Conservation (phyloP, 1,140 invertebrate species). For the Harpegnathos saltator region DNA sequence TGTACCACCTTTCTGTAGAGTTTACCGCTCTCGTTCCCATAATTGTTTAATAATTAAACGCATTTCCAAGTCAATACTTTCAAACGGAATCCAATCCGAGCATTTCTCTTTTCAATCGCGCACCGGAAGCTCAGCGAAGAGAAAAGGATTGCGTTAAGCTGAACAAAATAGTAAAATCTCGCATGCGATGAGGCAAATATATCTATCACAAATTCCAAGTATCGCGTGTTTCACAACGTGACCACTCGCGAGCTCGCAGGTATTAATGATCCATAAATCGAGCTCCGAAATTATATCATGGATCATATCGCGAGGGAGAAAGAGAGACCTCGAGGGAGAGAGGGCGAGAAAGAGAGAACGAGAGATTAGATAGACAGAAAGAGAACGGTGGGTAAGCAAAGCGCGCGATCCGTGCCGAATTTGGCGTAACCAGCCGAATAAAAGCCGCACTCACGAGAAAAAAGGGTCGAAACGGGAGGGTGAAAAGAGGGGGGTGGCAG, state of each 20-base stretch:
- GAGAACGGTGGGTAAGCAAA: neutral
- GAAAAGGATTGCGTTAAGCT: no score
- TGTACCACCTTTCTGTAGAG: no score
- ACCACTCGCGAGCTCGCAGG: neutral
- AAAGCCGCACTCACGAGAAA: constrained; percentile 33
- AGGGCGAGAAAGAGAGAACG: no score
- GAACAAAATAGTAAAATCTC: no score
- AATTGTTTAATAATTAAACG: no score
- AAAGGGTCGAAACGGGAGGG: constrained; percentile 2
- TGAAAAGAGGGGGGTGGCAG: constrained; percentile 32
- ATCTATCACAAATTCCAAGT: neutral
- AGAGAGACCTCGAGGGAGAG: no score
- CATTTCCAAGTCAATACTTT: no score
- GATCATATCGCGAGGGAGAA: neutral
- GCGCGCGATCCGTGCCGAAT: neutral
- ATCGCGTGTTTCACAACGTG: neutral
- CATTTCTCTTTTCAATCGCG: no score
- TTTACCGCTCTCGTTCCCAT: neutral
- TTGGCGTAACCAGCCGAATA: constrained; percentile 2
- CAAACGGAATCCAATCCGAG: no score
- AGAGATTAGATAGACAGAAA: no score
- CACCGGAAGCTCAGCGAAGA: no score
- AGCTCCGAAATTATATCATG: constrained; percentile 3
- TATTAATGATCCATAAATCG: constrained; percentile 6
- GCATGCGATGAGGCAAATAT: no score